phyloP scores from a whole-genome alignment of 2,888 invertebrate genomes.

The Elegia similella region DNA sequence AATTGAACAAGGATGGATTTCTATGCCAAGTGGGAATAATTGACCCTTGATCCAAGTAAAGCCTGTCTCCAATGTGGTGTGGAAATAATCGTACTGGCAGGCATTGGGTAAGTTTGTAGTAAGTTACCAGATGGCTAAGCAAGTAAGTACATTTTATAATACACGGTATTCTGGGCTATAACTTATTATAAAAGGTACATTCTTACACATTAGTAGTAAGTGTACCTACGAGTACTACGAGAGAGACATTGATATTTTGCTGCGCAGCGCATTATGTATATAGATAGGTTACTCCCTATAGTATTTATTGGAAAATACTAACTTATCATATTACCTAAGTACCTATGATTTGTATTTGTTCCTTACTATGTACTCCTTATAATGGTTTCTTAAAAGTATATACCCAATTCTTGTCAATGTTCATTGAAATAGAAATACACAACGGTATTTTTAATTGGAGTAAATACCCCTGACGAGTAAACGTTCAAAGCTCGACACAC shows the following conservation, averaged over 20 bases:
- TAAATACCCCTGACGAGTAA: not conserved
- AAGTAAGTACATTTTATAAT: not conserved
- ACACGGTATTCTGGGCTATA: not conserved
- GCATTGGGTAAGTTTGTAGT: constrained; percentile 32
- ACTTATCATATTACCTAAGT: too few relatives aligned
- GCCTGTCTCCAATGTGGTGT: constrained; percentile 36
- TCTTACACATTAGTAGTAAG: not conserved
- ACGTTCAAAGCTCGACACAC: constrained; percentile 1
- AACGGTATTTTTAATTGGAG: not conserved
- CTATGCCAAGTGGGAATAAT: constrained; percentile 41
- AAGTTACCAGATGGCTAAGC: constrained; percentile 6
- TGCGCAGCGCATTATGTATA: too few relatives aligned
- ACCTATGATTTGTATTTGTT: too few relatives aligned
- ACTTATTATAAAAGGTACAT: not conserved
- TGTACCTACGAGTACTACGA: not conserved
- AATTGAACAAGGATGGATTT: constrained; percentile 29
- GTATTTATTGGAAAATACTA: too few relatives aligned
- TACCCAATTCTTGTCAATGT: not conserved
- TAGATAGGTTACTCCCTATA: too few relatives aligned
- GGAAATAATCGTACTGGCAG: constrained; percentile 51
- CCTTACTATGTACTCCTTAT: not conserved
- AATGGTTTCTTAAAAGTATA: not conserved
- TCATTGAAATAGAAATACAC: not conserved
- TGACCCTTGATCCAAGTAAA: constrained; percentile 42
- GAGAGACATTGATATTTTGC: too few relatives aligned